Evolutionary conservation across 2,113 vertebrate species (phyloP), one percentile per base, ranked within the genome.

Genomic region (Notechis scutatus): DNA sequence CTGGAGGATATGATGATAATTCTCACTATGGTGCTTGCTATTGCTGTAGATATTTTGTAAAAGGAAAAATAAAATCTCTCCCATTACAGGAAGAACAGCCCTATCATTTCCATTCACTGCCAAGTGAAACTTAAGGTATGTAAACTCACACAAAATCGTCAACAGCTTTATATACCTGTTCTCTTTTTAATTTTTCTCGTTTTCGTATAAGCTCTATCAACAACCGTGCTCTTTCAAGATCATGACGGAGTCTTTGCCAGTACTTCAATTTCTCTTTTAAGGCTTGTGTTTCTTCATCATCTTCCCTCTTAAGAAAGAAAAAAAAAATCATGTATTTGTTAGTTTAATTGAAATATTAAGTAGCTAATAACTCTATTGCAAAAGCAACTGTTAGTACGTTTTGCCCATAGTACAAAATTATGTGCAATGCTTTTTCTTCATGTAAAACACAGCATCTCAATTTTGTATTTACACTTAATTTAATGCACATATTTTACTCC

Each of bases 121-220:
- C 14, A 64, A n/a, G 45, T 39, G 42, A 91, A 74, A 85, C 42
- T 1, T 85, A 56, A 45, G 11, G 20, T 92, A 18, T 92, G 6
- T 34, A n/a, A 26, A 7, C 29, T 69, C 86, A 69, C 23, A 64
- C 15, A 39, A 81, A 81, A 81, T 3, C 3, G 7, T 81, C 69
- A 81, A 81, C 7, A 74, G 69, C n/a, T 91, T 4, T 23, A 81
- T 92, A 96, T 96, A 99, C 99, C 99, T 99, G 98, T 94, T 99
- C 99, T 92, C 99, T 98, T 97, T 99, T 99, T 95, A 99, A 98
- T 94, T 99, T 99, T 97, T 99, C 99, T 74, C 99, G 97, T 95
- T 99, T 99, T 93, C 99, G 98, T 95, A 99, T 99, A 9, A 99
- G 98, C 96, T 99, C 99, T 55, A 99, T 98, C 94, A 99, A 96